Percentiles rank a stretch among this genome's conserved stretches.
Evolutionary conservation across 1,140 invertebrate genomes (phyloP).

Genomic region (Drosophila arawakana): DNA sequence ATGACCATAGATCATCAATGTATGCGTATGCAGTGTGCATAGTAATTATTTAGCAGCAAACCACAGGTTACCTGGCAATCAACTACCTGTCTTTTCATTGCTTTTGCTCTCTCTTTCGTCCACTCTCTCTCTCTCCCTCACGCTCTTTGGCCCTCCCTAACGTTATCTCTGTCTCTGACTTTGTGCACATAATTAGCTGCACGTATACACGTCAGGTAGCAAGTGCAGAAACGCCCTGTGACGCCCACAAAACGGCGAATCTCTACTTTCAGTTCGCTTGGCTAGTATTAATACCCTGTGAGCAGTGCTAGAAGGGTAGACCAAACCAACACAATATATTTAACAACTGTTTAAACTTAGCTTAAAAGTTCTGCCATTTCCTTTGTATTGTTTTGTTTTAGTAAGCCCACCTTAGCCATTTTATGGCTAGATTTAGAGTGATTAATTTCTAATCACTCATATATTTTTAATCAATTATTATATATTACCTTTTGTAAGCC

Average conservation of each 20-base stretch:
- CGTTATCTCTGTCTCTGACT: slow-evolving; percentile 20
- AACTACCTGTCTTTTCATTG: slow-evolving; percentile 45
- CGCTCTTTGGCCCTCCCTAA: slow-evolving; percentile 2
- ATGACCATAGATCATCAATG: slow-evolving; percentile 42
- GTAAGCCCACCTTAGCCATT: too few species aligned
- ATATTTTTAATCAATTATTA: too few species aligned
- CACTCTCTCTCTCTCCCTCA: slow-evolving; percentile 24
- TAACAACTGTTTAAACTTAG: too few species aligned
- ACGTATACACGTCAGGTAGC: slow-evolving; percentile 52
- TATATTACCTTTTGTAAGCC: too few species aligned
- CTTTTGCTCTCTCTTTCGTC: slow-evolving; percentile 37
- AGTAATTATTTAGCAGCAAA: slow-evolving; percentile 49
- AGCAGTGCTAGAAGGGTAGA: not conserved
- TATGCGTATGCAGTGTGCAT: slow-evolving; percentile 46
- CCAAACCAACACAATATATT: not conserved
- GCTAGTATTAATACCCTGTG: slow-evolving; percentile 30
- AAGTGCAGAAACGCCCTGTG: slow-evolving; percentile 39
- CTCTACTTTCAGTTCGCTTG: slow-evolving; percentile 42
- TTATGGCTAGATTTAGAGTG: too few species aligned
- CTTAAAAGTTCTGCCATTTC: too few species aligned
- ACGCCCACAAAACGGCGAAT: slow-evolving; percentile 49
- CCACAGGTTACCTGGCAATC: slow-evolving; percentile 26
- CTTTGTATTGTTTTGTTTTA: too few species aligned
- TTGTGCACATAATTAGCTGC: slow-evolving; percentile 69
- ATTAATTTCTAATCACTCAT: too few species aligned